A percentile compares a stretch with the other conserved stretches of the same genome.
These are phyloP conservation scores for Trimorus sp. DNA, from an alignment of 2,888 invertebrate species.

Conservation along the genomic window DNA sequence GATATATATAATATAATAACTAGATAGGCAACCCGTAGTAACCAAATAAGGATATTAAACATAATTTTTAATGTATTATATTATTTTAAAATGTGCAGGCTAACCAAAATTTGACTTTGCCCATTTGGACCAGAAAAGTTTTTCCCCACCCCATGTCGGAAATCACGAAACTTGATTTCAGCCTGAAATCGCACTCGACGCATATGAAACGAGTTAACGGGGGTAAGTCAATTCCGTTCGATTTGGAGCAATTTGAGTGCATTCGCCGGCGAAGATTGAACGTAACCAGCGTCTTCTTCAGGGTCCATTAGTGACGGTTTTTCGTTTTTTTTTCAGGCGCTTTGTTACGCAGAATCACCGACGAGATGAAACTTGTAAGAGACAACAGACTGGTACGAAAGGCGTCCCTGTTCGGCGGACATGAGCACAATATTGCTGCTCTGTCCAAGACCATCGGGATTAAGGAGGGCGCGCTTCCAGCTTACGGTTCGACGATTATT, in stretches of 20 bases:
- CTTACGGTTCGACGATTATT: conserved; percentile 76
- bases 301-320: not conserved
- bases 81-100: conserved; percentile 60
- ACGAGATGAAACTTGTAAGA: conserved; percentile 71
- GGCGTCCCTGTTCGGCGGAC: conserved; percentile 75
- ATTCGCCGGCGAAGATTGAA: no score
- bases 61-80: no score
- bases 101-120: conserved; percentile 79
- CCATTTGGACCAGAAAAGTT: conserved; percentile 80
- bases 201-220: conserved; percentile 80
- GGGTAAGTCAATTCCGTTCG: conserved; percentile 71
- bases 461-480: conserved; percentile 74
- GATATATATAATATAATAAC: no score
- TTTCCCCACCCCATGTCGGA: conserved; percentile 79
- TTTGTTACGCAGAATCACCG: conserved; percentile 74
- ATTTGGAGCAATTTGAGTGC: not conserved
- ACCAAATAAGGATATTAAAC: no score
- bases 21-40: no score
- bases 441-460: conserved; percentile 73
- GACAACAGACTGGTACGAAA: conserved; percentile 70
- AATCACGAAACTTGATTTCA: conserved; percentile 80
- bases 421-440: conserved; percentile 76
- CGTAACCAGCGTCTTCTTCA: not conserved
- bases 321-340: conserved; percentile 63
- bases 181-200: conserved; percentile 77